Conservation (phyloP, 2,113 vertebrate species). For the Plectropomus leopardus region DNA sequence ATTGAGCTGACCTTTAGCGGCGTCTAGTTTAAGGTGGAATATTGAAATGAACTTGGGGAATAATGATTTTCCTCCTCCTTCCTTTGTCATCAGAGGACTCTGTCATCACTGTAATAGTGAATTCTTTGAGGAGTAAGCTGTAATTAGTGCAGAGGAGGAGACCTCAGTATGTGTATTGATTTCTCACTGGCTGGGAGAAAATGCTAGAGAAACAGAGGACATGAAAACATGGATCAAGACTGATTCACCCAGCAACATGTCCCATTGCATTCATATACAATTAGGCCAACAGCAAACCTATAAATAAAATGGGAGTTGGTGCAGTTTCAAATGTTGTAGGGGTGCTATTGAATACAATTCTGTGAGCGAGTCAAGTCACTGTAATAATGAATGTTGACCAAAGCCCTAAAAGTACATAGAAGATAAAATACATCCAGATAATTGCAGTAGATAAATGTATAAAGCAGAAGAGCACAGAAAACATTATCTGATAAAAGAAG, state of each 20-base stretch:
- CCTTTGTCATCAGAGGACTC: conserved; percentile 42
- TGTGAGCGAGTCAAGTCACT: background rate
- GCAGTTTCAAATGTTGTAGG: background rate
- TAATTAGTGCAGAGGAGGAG: conserved; percentile 78
- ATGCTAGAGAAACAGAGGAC: conserved; percentile 64
- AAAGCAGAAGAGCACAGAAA: background rate
- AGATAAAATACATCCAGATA: background rate
- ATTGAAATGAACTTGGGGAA: conserved; percentile 64
- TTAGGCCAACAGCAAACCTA: background rate
- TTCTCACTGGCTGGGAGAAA: conserved; percentile 69
- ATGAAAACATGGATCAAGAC: conserved; percentile 37
- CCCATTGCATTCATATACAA: background rate
- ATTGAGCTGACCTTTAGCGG: conserved; percentile 73
- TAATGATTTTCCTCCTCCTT: conserved; percentile 68
- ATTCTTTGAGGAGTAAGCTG: conserved; percentile 61
- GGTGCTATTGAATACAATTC: background rate
- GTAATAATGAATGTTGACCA: background rate
- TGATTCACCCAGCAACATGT: conserved; percentile 44
- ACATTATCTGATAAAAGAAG: background rate
- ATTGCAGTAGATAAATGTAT: background rate
- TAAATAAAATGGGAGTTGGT: background rate
- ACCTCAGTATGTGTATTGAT: conserved; percentile 74
- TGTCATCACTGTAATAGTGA: conserved; percentile 59
- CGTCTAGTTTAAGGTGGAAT: conserved; percentile 56
- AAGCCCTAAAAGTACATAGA: background rate